These are phyloP conservation scores for Lithobates pipiens DNA, from an alignment of 2,797 vertebrate genomes.

Conservation along the genomic window DNA sequence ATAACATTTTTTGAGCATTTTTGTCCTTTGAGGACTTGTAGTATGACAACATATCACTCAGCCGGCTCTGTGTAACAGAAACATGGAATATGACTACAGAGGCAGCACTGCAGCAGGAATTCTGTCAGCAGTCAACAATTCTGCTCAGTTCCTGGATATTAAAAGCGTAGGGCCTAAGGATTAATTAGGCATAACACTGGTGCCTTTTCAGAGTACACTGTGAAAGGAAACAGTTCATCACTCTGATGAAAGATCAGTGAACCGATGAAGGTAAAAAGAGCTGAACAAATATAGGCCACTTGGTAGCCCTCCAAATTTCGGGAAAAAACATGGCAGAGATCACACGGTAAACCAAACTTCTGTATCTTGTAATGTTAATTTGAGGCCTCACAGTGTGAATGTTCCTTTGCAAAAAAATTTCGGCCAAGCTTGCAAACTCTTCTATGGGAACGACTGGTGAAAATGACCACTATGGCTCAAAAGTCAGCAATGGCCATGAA, in stretches of 20 bases:
- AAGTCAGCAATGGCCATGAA: slow-evolving; percentile 5
- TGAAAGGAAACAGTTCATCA: slow-evolving; percentile 57
- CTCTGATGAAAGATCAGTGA: slow-evolving; percentile 59
- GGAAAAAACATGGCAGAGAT: slow-evolving; percentile 6
- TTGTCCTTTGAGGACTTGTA: slow-evolving; percentile 7
- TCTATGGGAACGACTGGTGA: not conserved
- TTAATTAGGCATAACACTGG: slow-evolving; percentile 61
- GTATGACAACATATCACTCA: not conserved
- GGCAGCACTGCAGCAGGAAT: slow-evolving; percentile 32
- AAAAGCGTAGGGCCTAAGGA: slow-evolving; percentile 42
- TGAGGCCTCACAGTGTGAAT: slow-evolving; percentile 10
- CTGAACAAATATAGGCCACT: slow-evolving; percentile 51
- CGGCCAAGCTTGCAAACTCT: not conserved
- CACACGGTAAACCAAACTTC: slow-evolving; percentile 19
- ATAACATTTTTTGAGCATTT: not conserved
- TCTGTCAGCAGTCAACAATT: slow-evolving; percentile 51
- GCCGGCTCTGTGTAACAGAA: slow-evolving; percentile 21
- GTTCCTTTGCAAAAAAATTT: slow-evolving; percentile 17
- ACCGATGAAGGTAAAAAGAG: slow-evolving; percentile 51
- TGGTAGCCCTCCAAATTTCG: slow-evolving; percentile 45
- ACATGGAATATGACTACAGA: slow-evolving; percentile 24
- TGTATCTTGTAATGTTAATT: slow-evolving; percentile 29
- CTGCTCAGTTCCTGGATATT: slow-evolving; percentile 54
- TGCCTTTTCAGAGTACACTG: slow-evolving; percentile 59
- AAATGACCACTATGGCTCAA: slow-evolving; percentile 4